Evolutionary conservation across 2,113 vertebrate genomes (phyloP).

Genomic region (Zootoca vivipara): DNA sequence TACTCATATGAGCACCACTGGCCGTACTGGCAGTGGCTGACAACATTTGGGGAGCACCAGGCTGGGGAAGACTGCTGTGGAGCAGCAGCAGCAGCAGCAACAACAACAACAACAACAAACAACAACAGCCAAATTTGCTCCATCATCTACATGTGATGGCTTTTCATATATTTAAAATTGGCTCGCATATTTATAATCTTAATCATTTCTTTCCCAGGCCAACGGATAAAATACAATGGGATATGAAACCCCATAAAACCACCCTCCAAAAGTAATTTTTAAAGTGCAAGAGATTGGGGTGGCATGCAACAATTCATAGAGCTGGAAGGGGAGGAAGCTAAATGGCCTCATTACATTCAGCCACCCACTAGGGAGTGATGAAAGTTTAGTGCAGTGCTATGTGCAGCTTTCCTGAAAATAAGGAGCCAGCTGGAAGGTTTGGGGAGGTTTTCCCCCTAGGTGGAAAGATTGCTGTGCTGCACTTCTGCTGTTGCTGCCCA

Average conservation of each 20-base stretch:
- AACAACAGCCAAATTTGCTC: background rate
- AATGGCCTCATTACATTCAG: background rate
- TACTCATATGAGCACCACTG: background rate
- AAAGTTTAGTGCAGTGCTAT: background rate
- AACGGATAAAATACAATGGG: background rate
- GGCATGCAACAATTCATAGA: too few relatives aligned
- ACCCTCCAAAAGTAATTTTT: background rate
- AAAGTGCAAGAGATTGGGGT: too few relatives aligned
- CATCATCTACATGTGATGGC: background rate
- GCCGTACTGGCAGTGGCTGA: background rate
- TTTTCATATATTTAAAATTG: background rate
- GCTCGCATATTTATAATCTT: background rate
- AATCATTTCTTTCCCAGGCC: background rate
- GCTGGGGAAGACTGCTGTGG: background rate
- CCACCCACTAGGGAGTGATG: background rate
- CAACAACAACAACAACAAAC: too few relatives aligned
- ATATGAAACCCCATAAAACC: background rate
- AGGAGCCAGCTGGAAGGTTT: background rate
- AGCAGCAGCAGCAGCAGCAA: too few relatives aligned
- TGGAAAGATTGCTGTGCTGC: background rate
- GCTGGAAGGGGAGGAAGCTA: background rate
- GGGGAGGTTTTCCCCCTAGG: background rate
- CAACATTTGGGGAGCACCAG: background rate
- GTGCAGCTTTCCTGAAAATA: background rate
- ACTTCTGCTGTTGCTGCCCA: background rate